phyloP scores from a whole-genome alignment of 2,888 invertebrate genomes.

The Lottia gigantea region DNA sequence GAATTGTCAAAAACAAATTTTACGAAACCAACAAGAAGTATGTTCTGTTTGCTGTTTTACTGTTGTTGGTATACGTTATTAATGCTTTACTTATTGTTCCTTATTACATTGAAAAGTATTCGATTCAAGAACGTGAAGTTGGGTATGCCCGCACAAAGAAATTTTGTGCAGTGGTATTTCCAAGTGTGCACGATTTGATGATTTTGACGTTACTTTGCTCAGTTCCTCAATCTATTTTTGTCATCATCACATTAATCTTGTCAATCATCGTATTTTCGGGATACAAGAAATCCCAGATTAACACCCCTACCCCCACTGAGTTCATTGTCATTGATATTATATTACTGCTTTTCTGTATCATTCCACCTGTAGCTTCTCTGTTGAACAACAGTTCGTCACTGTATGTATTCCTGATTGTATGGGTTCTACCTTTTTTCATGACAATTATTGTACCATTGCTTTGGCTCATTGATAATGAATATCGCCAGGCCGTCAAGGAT shows the following conservation, averaged over 20 bases:
- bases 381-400: neutral
- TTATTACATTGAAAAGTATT: neutral
- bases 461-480: neutral
- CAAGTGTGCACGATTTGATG: neutral
- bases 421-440: neutral
- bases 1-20: neutral
- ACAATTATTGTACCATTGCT: neutral
- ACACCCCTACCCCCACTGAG: neutral
- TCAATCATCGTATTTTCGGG: neutral
- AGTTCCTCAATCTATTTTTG: neutral
- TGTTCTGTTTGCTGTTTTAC: neutral
- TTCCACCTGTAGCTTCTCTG: neutral
- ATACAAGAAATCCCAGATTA: neutral
- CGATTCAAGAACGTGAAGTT: neutral
- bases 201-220: no score
- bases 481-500: neutral
- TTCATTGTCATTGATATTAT: neutral
- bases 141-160: neutral
- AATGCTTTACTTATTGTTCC: conserved; percentile 2
- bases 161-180: neutral
- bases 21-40: neutral
- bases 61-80: neutral
- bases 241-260: neutral
- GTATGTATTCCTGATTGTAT: neutral
- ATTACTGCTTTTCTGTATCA: neutral